These are phyloP conservation scores for Microctenopoma lineatum DNA, from an alignment of 2,797 vertebrate species.

Conservation along the genomic window DNA sequence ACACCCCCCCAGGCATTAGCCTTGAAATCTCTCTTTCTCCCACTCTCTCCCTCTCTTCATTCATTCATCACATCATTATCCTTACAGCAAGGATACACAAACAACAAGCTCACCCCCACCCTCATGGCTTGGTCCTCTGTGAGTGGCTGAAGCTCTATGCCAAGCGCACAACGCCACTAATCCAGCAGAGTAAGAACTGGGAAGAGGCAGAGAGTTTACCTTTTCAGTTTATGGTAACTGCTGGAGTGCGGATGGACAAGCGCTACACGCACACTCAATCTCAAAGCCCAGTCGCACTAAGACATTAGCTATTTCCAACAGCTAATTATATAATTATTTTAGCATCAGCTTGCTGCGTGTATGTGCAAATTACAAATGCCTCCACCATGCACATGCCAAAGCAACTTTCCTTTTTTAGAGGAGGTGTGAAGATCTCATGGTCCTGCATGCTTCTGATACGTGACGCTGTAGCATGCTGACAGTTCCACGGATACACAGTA, in stretches of 20 bases:
- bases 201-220: constrained; percentile 49
- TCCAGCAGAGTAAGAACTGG: constrained; percentile 48
- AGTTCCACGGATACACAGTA: constrained; percentile 47
- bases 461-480: constrained; percentile 60
- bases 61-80: constrained; percentile 80
- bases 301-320: constrained; percentile 45
- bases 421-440: constrained; percentile 76
- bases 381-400: constrained; percentile 19
- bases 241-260: constrained; percentile 39
- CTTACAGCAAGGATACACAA: constrained; percentile 75
- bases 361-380: constrained; percentile 50
- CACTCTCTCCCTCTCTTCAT: constrained; percentile 65
- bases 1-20: constrained; percentile 80
- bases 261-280: constrained; percentile 27
- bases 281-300: constrained; percentile 4
- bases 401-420: constrained; percentile 42
- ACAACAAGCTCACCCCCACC: constrained; percentile 63
- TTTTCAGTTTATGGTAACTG: constrained; percentile 45
- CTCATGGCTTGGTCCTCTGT: constrained; percentile 49
- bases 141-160: constrained; percentile 62
- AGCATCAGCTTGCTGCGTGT: constrained; percentile 26
- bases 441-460: constrained; percentile 67
- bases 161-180: constrained; percentile 59
- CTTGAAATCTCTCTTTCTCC: constrained; percentile 72
- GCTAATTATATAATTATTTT: constrained; percentile 69